Conservation (phyloP, 2,797 vertebrate genomes). For the Euphonia xanthogaster region DNA sequence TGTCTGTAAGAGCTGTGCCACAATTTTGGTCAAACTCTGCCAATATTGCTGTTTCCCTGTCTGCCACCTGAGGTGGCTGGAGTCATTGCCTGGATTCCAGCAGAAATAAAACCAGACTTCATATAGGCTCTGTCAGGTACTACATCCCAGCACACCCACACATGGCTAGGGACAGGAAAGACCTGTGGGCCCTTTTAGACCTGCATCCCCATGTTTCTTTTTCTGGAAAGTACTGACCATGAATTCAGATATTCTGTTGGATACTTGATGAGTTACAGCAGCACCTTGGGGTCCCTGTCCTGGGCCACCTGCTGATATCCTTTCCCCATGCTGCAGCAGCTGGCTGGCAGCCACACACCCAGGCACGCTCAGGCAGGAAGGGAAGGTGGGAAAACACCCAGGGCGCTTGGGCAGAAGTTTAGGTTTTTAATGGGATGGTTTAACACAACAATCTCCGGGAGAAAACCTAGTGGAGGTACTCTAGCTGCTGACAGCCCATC, state of each 20-base stretch:
- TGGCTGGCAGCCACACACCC: fast-evolving
- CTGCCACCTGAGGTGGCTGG: not conserved
- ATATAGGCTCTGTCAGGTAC: not conserved
- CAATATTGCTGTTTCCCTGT: not conserved
- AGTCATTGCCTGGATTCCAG: not conserved
- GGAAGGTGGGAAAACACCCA: not conserved
- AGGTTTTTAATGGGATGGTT: not conserved
- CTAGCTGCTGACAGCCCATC: not conserved
- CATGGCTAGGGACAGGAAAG: not conserved
- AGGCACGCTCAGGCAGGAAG: not conserved
- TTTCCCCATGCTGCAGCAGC: fast-evolving
- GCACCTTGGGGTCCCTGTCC: fast-evolving
- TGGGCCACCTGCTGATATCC: not conserved
- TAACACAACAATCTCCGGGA: not conserved
- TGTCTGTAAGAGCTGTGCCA: not conserved
- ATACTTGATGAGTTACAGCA: fast-evolving
- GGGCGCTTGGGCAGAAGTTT: fast-evolving
- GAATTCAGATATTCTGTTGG: not conserved
- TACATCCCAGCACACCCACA: not conserved
- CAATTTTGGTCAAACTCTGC: not conserved
- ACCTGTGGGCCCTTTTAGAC: not conserved
- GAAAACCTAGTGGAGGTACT: not conserved
- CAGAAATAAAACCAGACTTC: not conserved
- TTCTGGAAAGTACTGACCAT: not conserved
- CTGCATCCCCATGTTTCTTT: not conserved